These are phyloP conservation scores for Acleris sparsana DNA, from an alignment of 2,888 invertebrate genomes.

Conservation along the genomic window DNA sequence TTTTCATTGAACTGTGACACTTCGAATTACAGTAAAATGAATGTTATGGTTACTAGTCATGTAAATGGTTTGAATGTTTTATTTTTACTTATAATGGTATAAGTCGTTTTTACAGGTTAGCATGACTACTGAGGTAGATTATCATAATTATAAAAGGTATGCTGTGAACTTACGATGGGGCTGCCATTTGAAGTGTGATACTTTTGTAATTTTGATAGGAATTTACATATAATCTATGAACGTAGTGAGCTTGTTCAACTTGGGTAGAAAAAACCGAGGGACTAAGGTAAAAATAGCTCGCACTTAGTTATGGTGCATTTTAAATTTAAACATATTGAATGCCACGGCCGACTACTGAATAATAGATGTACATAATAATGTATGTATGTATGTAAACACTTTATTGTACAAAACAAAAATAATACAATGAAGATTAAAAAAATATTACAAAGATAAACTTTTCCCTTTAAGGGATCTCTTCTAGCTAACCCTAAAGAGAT, in stretches of 20 bases:
- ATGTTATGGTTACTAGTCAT: constrained; percentile 33
- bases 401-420: no score
- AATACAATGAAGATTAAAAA: no score
- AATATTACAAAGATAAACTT: no score
- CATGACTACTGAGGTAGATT: not conserved
- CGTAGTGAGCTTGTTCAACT: constrained; percentile 15
- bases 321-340: no score
- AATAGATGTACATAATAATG: no score
- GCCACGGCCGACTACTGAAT: no score
- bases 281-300: constrained; percentile 9
- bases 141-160: constrained; percentile 5
- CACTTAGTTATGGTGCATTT: not conserved
- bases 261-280: not conserved
- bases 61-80: constrained; percentile 12
- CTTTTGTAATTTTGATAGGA: constrained; percentile 19
- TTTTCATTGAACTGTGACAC: constrained; percentile 3
- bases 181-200: constrained; percentile 30
- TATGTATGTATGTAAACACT: no score
- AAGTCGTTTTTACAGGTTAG: constrained; percentile 1
- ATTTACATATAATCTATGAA: constrained; percentile 2
- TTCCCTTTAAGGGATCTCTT: no score
- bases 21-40: constrained; percentile 15
- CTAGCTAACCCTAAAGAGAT: no score
- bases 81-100: constrained; percentile 7
- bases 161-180: constrained; percentile 5